Base-by-base conservation (phyloP, 37 sponge, comb jelly and placozoan genomes). In the Beroe forskalii region DNA sequence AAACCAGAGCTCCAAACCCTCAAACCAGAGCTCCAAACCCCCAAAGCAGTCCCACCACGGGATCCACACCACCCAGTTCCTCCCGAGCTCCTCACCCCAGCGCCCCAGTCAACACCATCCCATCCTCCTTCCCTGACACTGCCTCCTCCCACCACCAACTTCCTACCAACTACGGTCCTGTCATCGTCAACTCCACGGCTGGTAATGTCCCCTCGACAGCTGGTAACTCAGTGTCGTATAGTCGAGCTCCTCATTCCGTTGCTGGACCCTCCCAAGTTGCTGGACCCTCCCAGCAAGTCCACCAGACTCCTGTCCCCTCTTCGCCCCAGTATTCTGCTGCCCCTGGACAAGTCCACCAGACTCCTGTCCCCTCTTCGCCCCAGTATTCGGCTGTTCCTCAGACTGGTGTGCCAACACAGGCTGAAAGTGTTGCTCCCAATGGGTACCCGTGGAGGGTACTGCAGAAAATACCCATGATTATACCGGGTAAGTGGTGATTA, bases 401-500 rank as follows among this genome's bases (percentile, higher is more conserved):
- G n/a, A n/a, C n/a, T n/a, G n/a, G n/a, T n/a, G n/a, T n/a, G n/a
- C n/a, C n/a, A n/a, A n/a, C n/a, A n/a, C n/a, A n/a, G n/a, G n/a
- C n/a, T n/a, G n/a, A n/a, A n/a, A n/a, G n/a, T n/a, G n/a, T 35
- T 12, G 72, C 72, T 69, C 72, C 72, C 1, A 69, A 69, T 17
- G 72, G 72, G 39, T 69, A 19, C 36, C 19, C 35, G 1, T 69
- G 72, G 72, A 19, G 32, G 1, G 32, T 69, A 6, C 72, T 69
- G 2, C 17, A 69, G 38, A 31, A 37, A 35, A 69, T 69, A 20
- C 72, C 72, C 14, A 32, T 17, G 1, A 32, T 3, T 33, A 32
- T 69, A 6, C 72, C 72, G 38, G 39, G 72, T 69, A 36, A 64
- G 66, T 48, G n/a, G n/a, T n/a, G n/a, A n/a, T n/a, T n/a, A n/a